Evolutionary conservation across 2,113 vertebrate genomes (phyloP).

Genomic region (Cettia cetti): DNA sequence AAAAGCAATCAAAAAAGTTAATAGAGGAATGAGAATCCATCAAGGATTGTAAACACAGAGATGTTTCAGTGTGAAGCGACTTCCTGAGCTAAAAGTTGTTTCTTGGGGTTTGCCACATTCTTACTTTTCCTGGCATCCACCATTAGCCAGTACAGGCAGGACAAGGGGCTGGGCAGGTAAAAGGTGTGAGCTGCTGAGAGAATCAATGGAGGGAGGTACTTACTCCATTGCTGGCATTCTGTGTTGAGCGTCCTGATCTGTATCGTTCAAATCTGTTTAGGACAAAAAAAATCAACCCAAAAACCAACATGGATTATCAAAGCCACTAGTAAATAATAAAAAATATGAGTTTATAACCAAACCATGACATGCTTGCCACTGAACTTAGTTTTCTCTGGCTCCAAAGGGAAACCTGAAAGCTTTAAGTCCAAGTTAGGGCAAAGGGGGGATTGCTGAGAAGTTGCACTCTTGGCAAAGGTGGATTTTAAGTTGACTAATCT

Average conservation of each 20-base stretch:
- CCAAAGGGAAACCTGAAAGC: neutral
- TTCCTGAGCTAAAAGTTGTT: neutral
- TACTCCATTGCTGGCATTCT: conserved; percentile 91
- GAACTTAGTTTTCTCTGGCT: neutral
- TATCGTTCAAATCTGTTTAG: conserved; percentile 88
- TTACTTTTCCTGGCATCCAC: neutral
- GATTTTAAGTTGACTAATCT: neutral
- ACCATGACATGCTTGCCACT: neutral
- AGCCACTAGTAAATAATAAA: neutral
- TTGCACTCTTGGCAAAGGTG: neutral
- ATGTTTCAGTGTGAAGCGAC: neutral
- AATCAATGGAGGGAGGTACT: conserved; percentile 53
- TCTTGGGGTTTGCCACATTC: neutral
- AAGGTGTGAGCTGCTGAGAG: neutral
- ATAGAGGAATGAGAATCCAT: neutral
- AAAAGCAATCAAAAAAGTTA: conserved; percentile 28
- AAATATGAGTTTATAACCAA: neutral
- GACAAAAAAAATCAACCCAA: neutral
- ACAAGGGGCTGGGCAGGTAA: neutral
- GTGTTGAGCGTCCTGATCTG: conserved; percentile 83
- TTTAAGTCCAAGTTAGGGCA: neutral
- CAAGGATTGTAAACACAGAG: neutral
- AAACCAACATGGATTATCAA: neutral
- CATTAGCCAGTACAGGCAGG: neutral
- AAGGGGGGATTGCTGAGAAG: neutral